Evolutionary conservation across 2,797 vertebrate genomes (phyloP), one percentile per base, ranked within the genome.

Genomic region (Sebastiscus albofasciatus): DNA sequence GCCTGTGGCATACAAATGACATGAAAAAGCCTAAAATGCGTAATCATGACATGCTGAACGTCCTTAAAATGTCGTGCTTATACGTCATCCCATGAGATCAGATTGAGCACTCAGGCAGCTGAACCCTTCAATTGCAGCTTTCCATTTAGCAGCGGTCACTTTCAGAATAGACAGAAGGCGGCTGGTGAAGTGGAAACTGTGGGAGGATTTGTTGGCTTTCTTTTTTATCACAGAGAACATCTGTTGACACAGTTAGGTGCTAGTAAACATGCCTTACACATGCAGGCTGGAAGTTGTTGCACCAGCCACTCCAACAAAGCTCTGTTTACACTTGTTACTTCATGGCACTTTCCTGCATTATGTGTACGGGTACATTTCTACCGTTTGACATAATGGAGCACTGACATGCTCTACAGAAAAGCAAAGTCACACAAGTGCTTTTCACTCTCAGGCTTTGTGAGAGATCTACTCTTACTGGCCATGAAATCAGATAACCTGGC

Each of bases 401-500:
- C 9, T 59, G 24, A 46, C 26, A 78, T 59, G 66, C 69, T 61
- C 27, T 10, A 9, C 11, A 60, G 59, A 49, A 67, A 61, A 61
- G 72, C 74, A 72, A 66, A 79, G 67, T 76, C 78, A 79, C 64
- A 46, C 34, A 39, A 42, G 14, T 70, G 61, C 61, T 68, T 75
- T 62, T 82, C n/a, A 65, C 61, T 80, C 52, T 20, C 54, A n/a
- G 13, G 54, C 62, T 36, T 65, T 29, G 74, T 65, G 71, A 80
- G 80, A 67, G 67, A 66, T 77, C 65, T 52, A 29, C 55, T 56
- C 33, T 66, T 39, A 72, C 54, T 22, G 65, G 54, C 29, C 13
- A 67, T 73, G 75, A 84, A 84, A 81, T 60, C 54, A 56, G 75
- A 84, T 87, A 56, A 76, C 34, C 72, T 73, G 75, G 49, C 66